Evolutionary conservation across 2,113 vertebrate genomes (phyloP), one percentile per base, ranked within the genome.

Genomic region (Zingel zingel): DNA sequence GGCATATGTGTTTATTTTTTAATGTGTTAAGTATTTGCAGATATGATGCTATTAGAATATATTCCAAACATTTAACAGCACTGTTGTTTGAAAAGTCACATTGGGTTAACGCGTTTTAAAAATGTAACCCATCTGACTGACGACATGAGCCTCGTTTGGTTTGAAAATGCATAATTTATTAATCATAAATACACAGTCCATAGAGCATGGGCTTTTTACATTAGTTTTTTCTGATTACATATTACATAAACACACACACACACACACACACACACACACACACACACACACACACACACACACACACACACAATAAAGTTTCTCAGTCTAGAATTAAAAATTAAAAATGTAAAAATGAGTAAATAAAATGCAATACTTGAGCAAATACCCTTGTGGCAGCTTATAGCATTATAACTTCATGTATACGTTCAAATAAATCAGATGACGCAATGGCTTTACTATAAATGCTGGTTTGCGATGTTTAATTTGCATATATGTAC

Each of bases 361-460:
- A 36, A 18, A 33, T 66, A 1, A 11, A 58, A 33, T 3, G 2
- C 0, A 50, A 66, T 64, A 21, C 47, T 61, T 51, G 1, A 39
- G 19, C 1, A 57, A 58, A 50, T 8, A 8, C 0, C 3, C 3
- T 23, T 18, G 8, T 39, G 36, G 3, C 14, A 45, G 4, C 4
- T 77, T 30, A 7, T 6, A 7, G 11, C 1, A 4, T 70, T 23
- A 50, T 25, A 14, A 61, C 36, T 72, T 18, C 39, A 43, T 10
- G 11, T 4, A 36, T 16, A 27, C 21, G 69, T 87, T 88, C 86
- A 88, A 65, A 80, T 63, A 8, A 4, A 18, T 21, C 39, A n/a
- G 1, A 36, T 47, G 79, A 74, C 63, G n/a, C 25, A 47, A 15
- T 43, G 7, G 14, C 13, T 47, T 70, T 19, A 19, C 5, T 27